Evolutionary conservation across 2,888 invertebrate species (phyloP), one percentile per base, ranked within the genome.

Genomic region (Macrophya alboannulata): DNA sequence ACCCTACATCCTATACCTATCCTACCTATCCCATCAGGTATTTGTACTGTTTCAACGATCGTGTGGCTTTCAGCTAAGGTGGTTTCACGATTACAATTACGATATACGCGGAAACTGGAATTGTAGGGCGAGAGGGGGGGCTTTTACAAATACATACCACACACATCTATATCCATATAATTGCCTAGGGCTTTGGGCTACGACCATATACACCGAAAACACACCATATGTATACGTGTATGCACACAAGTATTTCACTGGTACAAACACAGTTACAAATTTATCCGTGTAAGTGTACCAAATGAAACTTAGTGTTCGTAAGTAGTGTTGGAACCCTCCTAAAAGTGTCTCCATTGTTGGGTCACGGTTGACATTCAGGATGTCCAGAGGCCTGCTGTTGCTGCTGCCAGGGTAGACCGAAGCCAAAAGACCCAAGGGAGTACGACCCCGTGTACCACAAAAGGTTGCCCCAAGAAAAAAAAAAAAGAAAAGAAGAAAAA

Each of bases 361-460:
- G 88, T 90, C 90, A 91, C 88, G 89, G 90, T 90, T 90, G 90
- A 90, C 90, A 88, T 91, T 90, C 89, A 88, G 85, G 87, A 86
- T 86, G 87, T 90, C 88, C 89, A 84, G 85, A 62, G 65, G 68
- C 51, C 79, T 83, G 84, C 86, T 81, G 85, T 72, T 31, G 31
- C 31, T 31, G 1, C 31, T 31, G 3, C 31, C 43, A 74, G 86
- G 81, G 83, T 55, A 48, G 72, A 59, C 81, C 48, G 31, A 37
- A 62, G 74, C 40, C 74, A 89, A 89, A 51, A 48, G 45, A 83
- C 82, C 68, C 82, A 21, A 40, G 82, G 48, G 82, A 83, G 68
- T 51, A 55, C 68, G 21, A 25, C 55, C 62, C 15, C 21, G 4
- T 43, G 81, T n/a, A 25, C 62, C 59, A 83, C 82, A 83, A 83